Conservation (phyloP, 2,888 invertebrate genomes). For the Disparrhopalites patrizii region DNA sequence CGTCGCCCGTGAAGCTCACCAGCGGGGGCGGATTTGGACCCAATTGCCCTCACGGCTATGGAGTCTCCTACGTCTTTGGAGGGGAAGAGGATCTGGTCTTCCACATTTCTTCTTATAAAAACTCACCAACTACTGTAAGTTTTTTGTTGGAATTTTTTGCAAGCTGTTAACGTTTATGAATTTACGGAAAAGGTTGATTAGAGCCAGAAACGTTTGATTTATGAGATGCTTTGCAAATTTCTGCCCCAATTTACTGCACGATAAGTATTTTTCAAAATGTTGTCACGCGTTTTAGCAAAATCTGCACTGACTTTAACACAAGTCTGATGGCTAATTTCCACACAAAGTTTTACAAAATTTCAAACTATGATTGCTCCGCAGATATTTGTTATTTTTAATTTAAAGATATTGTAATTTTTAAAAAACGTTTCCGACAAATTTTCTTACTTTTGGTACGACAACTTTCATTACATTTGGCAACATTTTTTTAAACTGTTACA, state of each 20-base stretch:
- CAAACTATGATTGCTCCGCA: conserved; percentile 9
- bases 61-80: not conserved
- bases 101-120: not conserved
- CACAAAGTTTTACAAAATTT: not conserved
- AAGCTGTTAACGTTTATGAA: no score
- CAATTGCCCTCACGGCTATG: not conserved
- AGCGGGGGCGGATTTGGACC: not conserved
- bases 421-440: no score
- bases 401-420: not conserved
- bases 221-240: not conserved
- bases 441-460: no score
- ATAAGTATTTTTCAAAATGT: not conserved
- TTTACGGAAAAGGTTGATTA: no score
- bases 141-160: no score
- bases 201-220: no score
- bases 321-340: no score
- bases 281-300: no score
- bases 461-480: no score
- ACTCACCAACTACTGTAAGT: not conserved
- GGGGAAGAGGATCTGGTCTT: not conserved
- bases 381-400: conserved; percentile 2
- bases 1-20: not conserved
- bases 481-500: no score
- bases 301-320: no score
- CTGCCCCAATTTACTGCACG: not conserved